These are phyloP conservation scores for Unio delphinus DNA, from an alignment of 2,888 invertebrate species.

Conservation along the genomic window DNA sequence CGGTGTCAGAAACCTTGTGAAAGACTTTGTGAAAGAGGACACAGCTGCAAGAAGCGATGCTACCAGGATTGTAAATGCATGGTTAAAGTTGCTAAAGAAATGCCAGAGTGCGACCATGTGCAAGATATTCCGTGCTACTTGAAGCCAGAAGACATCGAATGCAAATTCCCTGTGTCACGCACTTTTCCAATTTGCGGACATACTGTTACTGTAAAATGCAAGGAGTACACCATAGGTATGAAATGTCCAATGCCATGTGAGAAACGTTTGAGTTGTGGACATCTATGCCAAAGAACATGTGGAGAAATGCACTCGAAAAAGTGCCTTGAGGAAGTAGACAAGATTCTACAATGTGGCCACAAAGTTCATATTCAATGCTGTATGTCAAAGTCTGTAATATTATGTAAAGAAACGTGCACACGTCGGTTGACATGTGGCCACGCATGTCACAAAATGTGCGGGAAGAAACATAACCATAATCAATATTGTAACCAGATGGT, in stretches of 20 bases:
- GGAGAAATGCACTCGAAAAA: neutral
- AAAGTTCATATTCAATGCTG: constrained; percentile 31
- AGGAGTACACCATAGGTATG: neutral
- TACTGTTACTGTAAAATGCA: neutral
- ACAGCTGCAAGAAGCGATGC: no score
- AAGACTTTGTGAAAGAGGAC: constrained; percentile 11
- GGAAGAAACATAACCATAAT: no score
- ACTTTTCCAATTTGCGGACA: constrained; percentile 12
- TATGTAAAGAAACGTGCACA: constrained; percentile 10
- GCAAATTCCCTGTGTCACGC: neutral
- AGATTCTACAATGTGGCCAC: constrained; percentile 39
- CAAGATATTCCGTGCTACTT: constrained; percentile 16
- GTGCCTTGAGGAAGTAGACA: no score
- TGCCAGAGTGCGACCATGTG: constrained; percentile 9
- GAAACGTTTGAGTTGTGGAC: constrained; percentile 1
- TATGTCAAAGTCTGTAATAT: constrained; percentile 1
- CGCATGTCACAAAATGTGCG: no score
- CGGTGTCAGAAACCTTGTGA: constrained; percentile 6
- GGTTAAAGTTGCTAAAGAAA: no score
- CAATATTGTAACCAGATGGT: no score
- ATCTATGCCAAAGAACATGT: constrained; percentile 8
- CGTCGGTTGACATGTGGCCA: no score
- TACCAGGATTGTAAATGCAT: constrained; percentile 58
- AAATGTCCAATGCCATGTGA: no score
- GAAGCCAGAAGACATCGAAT: constrained; percentile 11